phyloP scores from a whole-genome alignment of 2,113 vertebrate species.

The Solenodon paradoxus region DNA sequence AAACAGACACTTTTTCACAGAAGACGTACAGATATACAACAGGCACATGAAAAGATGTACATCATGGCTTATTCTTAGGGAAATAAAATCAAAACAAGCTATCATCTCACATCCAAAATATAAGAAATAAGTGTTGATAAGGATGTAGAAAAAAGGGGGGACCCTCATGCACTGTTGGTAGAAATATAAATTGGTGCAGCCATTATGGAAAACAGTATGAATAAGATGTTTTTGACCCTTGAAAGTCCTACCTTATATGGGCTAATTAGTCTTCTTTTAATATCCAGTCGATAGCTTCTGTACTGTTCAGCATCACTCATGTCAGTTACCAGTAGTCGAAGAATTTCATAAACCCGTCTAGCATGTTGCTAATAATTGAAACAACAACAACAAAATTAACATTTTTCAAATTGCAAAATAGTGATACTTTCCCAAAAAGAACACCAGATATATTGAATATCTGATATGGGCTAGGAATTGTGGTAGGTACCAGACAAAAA shows the following conservation, averaged over 20 bases:
- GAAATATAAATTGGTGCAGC: neutral
- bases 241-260: slow-evolving; percentile 93
- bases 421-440: slow-evolving; percentile 30
- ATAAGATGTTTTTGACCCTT: slow-evolving; percentile 67
- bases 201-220: neutral
- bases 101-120: too few species aligned
- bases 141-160: neutral
- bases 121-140: neutral
- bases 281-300: slow-evolving; percentile 91
- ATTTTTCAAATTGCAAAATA: slow-evolving; percentile 16
- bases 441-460: neutral
- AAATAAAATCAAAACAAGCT: too few species aligned
- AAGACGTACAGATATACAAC: too few species aligned
- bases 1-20: too few species aligned
- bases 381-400: slow-evolving; percentile 64
- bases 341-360: slow-evolving; percentile 96
- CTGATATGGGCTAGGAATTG: neutral
- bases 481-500: slow-evolving; percentile 10
- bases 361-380: slow-evolving; percentile 90
- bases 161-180: neutral
- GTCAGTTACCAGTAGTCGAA: slow-evolving; percentile 93
- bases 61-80: too few species aligned
- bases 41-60: too few species aligned
- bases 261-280: slow-evolving; percentile 95
- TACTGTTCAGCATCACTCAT: slow-evolving; percentile 94